phyloP scores from a whole-genome alignment of 2,888 invertebrate species.

The Cantharis nigra region DNA sequence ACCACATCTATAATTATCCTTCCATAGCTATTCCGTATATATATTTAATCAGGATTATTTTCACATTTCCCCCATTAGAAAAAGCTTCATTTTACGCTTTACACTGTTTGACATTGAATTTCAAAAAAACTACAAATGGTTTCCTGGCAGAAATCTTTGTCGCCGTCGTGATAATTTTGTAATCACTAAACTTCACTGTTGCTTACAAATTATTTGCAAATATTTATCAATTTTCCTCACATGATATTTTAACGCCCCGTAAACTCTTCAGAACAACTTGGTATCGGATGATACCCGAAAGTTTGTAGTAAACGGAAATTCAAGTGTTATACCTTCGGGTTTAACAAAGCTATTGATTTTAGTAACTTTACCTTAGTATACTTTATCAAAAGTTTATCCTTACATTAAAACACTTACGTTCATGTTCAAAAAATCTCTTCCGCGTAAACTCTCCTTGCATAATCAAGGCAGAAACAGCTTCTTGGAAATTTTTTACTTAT shows the following conservation, averaged over 20 bases:
- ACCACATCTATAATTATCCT: not conserved
- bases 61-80: not conserved
- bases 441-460: not conserved
- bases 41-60: not conserved
- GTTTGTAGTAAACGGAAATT: not conserved
- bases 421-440: not conserved
- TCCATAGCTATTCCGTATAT: not conserved
- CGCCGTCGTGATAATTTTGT: no score
- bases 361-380: not conserved
- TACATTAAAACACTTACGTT: not conserved
- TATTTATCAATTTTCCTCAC: not conserved
- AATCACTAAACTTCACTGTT: not conserved
- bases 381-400: not conserved
- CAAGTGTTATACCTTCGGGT: not conserved
- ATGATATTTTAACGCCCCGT: not conserved
- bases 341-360: not conserved
- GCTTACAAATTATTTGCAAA: not conserved
- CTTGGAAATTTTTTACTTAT: not conserved
- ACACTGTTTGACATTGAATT: not conserved
- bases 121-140: not conserved
- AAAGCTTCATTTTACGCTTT: not conserved
- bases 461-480: not conserved
- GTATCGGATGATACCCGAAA: not conserved
- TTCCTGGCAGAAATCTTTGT: not conserved
- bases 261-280: not conserved